These are phyloP conservation scores for Megamerina dolium DNA, from an alignment of 2,888 invertebrate species.

Conservation along the genomic window DNA sequence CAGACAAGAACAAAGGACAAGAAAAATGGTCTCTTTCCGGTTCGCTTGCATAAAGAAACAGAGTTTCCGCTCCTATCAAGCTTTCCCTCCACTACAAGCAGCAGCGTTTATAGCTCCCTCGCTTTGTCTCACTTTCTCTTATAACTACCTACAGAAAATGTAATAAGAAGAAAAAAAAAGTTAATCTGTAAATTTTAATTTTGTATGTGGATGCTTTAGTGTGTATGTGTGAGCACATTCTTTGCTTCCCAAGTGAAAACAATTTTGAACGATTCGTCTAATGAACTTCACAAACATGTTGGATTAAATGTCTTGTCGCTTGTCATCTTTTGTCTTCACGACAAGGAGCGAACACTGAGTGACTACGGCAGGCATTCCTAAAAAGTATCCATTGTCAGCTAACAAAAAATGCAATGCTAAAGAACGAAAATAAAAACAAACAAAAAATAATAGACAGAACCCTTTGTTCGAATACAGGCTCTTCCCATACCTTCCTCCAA, in stretches of 20 bases:
- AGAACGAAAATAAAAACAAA: not conserved
- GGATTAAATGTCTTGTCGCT: constrained; percentile 30
- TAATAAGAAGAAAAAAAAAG: too few species aligned
- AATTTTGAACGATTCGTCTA: constrained; percentile 31
- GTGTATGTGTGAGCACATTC: too few species aligned
- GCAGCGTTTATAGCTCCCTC: too few species aligned
- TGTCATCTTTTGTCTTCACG: constrained; percentile 42
- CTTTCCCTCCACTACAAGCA: too few species aligned
- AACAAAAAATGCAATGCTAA: not conserved
- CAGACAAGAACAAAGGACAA: constrained; percentile 33
- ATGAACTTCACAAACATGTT: constrained; percentile 47
- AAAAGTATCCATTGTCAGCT: constrained; percentile 11
- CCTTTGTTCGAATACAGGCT: not conserved
- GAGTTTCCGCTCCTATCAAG: constrained; percentile 31
- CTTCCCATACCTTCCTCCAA: not conserved
- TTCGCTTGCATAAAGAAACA: constrained; percentile 35
- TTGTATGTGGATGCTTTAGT: too few species aligned
- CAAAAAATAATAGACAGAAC: not conserved
- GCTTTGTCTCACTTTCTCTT: too few species aligned
- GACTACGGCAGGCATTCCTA: constrained; percentile 14
- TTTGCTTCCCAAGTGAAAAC: not conserved
- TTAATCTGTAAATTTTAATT: too few species aligned
- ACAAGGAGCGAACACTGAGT: constrained; percentile 14
- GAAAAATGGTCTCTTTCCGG: constrained; percentile 31
- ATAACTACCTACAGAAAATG: too few species aligned